phyloP scores from a whole-genome alignment of 2,113 vertebrate genomes.

The Nerophis ophidion region DNA sequence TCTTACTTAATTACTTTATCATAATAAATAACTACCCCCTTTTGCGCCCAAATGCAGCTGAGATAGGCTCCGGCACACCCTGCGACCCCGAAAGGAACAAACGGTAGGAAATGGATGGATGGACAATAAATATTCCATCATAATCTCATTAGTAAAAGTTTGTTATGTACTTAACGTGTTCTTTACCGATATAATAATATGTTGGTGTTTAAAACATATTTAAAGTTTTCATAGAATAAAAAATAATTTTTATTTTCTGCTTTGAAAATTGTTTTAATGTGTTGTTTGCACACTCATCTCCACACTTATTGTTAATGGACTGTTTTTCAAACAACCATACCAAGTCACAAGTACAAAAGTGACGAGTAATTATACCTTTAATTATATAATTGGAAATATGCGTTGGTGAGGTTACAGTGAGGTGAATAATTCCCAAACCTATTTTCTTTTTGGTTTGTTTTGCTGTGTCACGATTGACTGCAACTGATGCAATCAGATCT shows the following conservation, averaged over 20 bases:
- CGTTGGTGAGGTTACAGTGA: slow-evolving; percentile 8
- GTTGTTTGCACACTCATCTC: background rate
- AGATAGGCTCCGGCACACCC: too few relatives aligned
- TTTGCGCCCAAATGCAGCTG: too few relatives aligned
- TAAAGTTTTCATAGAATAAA: background rate
- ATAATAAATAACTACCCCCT: too few relatives aligned
- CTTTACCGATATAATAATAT: too few relatives aligned
- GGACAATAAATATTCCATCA: too few relatives aligned
- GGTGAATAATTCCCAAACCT: slow-evolving; percentile 27
- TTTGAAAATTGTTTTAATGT: too few relatives aligned
- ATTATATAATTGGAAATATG: slow-evolving; percentile 4
- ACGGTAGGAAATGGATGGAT: too few relatives aligned
- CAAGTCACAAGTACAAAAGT: background rate
- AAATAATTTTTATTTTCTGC: background rate
- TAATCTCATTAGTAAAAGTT: too few relatives aligned
- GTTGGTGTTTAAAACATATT: background rate
- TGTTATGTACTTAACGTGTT: too few relatives aligned
- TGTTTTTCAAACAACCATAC: too few relatives aligned
- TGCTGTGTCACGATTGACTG: slow-evolving; percentile 49
- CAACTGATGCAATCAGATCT: slow-evolving; percentile 54
- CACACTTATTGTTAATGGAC: background rate
- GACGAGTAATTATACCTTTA: slow-evolving; percentile 9
- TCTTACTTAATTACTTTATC: too few relatives aligned
- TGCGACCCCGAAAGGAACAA: too few relatives aligned
- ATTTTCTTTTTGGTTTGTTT: slow-evolving; percentile 12